Evolutionary conservation across 2,797 vertebrate species (phyloP).

Genomic region (Acanthurus lineatus): DNA sequence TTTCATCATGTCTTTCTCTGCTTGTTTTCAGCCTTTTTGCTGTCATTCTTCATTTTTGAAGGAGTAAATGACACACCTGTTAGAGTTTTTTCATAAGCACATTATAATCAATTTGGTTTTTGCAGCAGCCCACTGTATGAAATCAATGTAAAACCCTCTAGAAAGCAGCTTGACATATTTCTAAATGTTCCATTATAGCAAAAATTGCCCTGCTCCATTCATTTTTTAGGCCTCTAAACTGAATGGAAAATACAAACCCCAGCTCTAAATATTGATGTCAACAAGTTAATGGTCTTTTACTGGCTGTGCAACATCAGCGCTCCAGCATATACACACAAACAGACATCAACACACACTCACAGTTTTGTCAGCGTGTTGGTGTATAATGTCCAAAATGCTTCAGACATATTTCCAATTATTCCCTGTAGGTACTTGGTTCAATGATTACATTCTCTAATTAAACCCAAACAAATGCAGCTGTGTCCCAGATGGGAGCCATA

Average conservation of each 20-base stretch:
- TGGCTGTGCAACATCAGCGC: constrained; percentile 6
- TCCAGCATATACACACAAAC: constrained; percentile 6
- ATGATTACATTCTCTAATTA: constrained; percentile 48
- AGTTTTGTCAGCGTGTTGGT: not conserved
- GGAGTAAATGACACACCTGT: not conserved
- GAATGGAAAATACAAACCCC: constrained; percentile 39
- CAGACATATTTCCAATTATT: constrained; percentile 19
- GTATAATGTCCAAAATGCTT: not conserved
- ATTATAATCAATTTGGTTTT: constrained; percentile 55
- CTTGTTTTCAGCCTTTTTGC: constrained; percentile 26
- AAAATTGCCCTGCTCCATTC: constrained; percentile 43
- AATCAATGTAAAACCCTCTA: constrained; percentile 32
- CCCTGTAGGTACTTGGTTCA: constrained; percentile 32
- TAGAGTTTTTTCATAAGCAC: constrained; percentile 24
- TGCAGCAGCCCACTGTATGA: constrained; percentile 14
- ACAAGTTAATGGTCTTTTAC: constrained; percentile 44
- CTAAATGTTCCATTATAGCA: constrained; percentile 50
- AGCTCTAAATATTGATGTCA: constrained; percentile 56
- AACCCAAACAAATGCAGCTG: constrained; percentile 53
- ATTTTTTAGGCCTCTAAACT: constrained; percentile 43
- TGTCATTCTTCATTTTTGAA: constrained; percentile 13
- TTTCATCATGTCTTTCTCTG: not conserved
- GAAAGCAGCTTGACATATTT: constrained; percentile 44
- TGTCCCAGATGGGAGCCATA: constrained; percentile 50
- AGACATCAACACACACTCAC: not conserved